phyloP scores from a whole-genome alignment of 2,888 invertebrate species.

The Plusia festucae region DNA sequence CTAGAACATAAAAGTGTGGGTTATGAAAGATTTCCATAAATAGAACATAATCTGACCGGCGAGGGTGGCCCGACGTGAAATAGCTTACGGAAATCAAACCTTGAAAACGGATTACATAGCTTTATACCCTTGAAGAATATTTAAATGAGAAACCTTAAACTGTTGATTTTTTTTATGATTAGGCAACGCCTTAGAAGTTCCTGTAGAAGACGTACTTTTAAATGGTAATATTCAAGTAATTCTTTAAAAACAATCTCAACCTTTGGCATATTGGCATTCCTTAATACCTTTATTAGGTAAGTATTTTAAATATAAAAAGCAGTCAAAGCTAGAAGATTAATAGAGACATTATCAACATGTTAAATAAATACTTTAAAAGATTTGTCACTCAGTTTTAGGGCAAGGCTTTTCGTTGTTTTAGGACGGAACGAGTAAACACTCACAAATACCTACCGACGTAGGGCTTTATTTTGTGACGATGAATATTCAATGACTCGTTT shows the following conservation, averaged over 20 bases:
- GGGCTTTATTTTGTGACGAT: not conserved
- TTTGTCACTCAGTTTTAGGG: not conserved
- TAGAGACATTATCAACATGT: not conserved
- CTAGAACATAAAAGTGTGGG: not conserved
- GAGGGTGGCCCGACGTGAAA: not conserved
- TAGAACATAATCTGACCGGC: not conserved
- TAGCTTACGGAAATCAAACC: slow-evolving; percentile 3
- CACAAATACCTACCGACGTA: not conserved
- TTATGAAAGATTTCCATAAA: slow-evolving; percentile 2
- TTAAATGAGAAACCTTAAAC: slow-evolving; percentile 6
- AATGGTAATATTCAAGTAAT: too few relatives aligned
- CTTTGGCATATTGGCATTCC: too few relatives aligned
- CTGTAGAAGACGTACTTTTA: not conserved
- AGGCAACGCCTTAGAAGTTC: not conserved
- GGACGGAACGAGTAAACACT: not conserved
- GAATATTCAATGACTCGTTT: not conserved
- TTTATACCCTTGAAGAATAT: slow-evolving; percentile 2
- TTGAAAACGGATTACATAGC: not conserved
- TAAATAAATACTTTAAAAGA: not conserved
- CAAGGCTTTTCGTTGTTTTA: not conserved
- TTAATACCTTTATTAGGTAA: too few relatives aligned
- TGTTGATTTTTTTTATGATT: not conserved
- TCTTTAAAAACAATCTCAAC: too few relatives aligned
- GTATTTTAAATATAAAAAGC: too few relatives aligned
- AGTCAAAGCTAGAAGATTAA: too few relatives aligned